A percentile compares a stretch with the other conserved stretches of the same genome.
Conservation (phyloP, 2,888 invertebrate species). For the Imbricaverruca yamaguchii region DNA sequence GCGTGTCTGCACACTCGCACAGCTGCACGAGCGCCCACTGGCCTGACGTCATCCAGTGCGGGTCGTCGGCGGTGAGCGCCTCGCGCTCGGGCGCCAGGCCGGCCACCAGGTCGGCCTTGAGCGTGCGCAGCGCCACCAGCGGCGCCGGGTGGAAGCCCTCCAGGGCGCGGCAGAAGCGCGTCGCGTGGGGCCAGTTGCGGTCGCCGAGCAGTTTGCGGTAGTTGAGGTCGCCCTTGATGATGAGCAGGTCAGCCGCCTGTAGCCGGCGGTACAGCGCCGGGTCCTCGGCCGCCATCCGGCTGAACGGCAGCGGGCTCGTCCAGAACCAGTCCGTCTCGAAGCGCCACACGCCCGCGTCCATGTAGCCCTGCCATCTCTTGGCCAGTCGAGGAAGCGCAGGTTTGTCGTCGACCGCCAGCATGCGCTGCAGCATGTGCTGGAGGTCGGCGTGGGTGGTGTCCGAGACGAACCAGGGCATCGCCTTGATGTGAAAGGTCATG, state of each 20-base stretch:
- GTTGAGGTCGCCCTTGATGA: constrained; percentile 69
- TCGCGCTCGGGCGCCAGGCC: constrained; percentile 53
- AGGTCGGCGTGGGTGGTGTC: constrained; percentile 75
- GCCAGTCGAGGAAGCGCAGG: neutral
- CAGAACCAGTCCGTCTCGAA: neutral
- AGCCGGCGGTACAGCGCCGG: neutral
- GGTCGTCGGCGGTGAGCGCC: constrained; percentile 8
- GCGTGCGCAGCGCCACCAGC: constrained; percentile 69
- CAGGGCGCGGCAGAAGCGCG: constrained; percentile 53
- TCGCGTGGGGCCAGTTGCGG: constrained; percentile 64
- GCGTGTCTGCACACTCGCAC: constrained; percentile 28
- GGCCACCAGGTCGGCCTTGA: constrained; percentile 82
- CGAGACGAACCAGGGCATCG: constrained; percentile 92
- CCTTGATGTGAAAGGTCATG: constrained; percentile 76
- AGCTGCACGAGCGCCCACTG: constrained; percentile 72
- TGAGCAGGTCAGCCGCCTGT: constrained; percentile 35
- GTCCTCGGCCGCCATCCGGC: neutral
- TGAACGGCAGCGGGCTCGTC: neutral
- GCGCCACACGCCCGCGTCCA: neutral
- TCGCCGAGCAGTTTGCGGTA: constrained; percentile 90
- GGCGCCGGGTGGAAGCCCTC: constrained; percentile 75
- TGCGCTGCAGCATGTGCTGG: constrained; percentile 33
- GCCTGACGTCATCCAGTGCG: constrained; percentile 74
- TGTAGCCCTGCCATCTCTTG: neutral
- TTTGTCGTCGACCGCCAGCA: neutral